Evolutionary conservation across 2,888 invertebrate genomes (phyloP), one percentile per base, ranked within the genome.

Genomic region (Sisyra nigra): DNA sequence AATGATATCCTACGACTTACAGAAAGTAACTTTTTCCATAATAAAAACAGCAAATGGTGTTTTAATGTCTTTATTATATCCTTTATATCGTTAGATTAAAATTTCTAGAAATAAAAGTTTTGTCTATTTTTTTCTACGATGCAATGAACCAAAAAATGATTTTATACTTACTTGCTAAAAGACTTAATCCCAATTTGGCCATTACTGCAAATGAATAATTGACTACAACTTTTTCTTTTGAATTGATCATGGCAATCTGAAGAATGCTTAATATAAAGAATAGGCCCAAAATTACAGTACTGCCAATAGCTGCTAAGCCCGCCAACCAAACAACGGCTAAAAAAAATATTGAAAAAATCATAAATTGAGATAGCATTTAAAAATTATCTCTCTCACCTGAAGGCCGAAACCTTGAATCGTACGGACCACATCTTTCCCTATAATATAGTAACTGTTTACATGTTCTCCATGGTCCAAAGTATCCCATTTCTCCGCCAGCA

Each of bases 391-490:
- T 74, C 79, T 80, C 63, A 87, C 86, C 69, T 51, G 76, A 75
- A 46, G 85, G 77, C 53, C 75, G 72, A 66, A 88, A 87, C 62
- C 82, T 76, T 49, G 85, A 80, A 47, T 76, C 77, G 52, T 74
- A 69, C 37, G 56, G 54, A 48, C 85, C 87, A 55, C 88, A 89
- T 66, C 82, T 76, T 62, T 87, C 85, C 52, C 86, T 69, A 62
- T 82, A 80, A 67, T 85, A 87, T 9, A 80, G 68, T 51, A 85
- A 66, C 55, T 75, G 72, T 65, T 85, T 87, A 73, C 89, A 89
- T 46, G 82, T 77, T 55, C 78, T 77, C 80, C 88, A 89, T 56
- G 86, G 87, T 47, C 88, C 86, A 57, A 87, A 89, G 65, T 88
- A 87, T 37, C 88, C 89, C 50, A 71, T 73, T 59, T 87, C 87